Percentiles rank a stretch among this genome's conserved stretches.
Conservation (phyloP, 2,888 invertebrate genomes). For the Trypoxylon attenuatum region DNA sequence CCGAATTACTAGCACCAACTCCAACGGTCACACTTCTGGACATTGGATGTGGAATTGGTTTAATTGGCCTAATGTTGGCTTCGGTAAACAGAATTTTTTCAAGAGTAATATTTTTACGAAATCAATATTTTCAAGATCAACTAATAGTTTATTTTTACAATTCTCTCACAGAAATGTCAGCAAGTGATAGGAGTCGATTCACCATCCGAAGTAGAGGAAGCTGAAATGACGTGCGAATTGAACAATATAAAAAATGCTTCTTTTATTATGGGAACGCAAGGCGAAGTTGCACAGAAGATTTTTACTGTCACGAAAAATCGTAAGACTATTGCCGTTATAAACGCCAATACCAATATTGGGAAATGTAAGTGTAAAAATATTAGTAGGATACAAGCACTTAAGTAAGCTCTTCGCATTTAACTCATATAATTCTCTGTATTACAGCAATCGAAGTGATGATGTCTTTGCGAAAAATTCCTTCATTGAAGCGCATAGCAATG, state of each 20-base stretch:
- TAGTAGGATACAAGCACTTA: neutral
- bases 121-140: too few species aligned
- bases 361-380: conserved; percentile 57
- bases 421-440: conserved; percentile 18
- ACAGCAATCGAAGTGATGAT: conserved; percentile 69
- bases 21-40: conserved; percentile 65
- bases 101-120: too few species aligned
- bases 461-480: conserved; percentile 64
- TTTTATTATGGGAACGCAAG: conserved; percentile 68
- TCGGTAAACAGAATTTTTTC: too few species aligned
- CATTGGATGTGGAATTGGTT: conserved; percentile 71
- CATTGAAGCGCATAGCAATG: conserved; percentile 67
- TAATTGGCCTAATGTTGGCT: conserved; percentile 69
- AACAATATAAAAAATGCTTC: conserved; percentile 70
- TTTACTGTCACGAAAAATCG: conserved; percentile 56
- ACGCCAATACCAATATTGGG: conserved; percentile 68
- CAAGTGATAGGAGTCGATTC: conserved; percentile 70
- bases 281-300: conserved; percentile 62
- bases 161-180: conserved; percentile 64
- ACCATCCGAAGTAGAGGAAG: conserved; percentile 70
- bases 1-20: conserved; percentile 61
- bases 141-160: neutral
- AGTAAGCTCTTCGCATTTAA: neutral
- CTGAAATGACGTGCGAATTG: conserved; percentile 69
- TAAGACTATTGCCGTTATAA: conserved; percentile 66